Conservation (phyloP, 2,888 invertebrate genomes). For the Drosophila robusta region DNA sequence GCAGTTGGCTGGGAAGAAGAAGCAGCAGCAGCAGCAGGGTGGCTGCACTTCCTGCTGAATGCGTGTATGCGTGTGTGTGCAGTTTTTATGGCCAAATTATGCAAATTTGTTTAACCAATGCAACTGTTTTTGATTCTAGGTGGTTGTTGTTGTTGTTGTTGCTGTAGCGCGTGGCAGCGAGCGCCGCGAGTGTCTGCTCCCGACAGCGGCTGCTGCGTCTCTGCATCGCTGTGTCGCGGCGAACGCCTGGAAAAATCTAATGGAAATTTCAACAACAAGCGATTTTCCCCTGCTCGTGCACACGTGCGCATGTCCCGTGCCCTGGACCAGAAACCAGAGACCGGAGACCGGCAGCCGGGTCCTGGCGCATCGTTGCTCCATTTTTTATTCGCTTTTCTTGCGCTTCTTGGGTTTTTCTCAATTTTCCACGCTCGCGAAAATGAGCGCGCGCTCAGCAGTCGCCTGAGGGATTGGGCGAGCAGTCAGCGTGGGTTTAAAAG, state of each 20-base stretch:
- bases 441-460: constrained; percentile 60
- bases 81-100: constrained; percentile 74
- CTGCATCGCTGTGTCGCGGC: constrained; percentile 53
- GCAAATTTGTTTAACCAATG: constrained; percentile 72
- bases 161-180: constrained; percentile 55
- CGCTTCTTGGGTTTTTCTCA: constrained; percentile 37
- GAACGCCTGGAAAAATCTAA: constrained; percentile 67
- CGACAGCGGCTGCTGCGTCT: constrained; percentile 66
- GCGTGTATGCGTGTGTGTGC: constrained; percentile 44
- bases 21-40: constrained; percentile 42
- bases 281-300: constrained; percentile 57
- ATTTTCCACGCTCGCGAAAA: constrained; percentile 79
- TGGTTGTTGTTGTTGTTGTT: constrained; percentile 20
- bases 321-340: constrained; percentile 35
- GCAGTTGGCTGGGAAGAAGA: constrained; percentile 14
- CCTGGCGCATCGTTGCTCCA: constrained; percentile 50
- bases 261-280: constrained; percentile 57
- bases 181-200: constrained; percentile 53
- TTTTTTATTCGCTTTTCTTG: constrained; percentile 44
- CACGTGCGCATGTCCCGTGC: constrained; percentile 76
- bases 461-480: constrained; percentile 31
- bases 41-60: constrained; percentile 53
- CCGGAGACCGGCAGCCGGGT: constrained; percentile 6
- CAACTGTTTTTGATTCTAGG: constrained; percentile 52
- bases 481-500: constrained; percentile 3